These are phyloP conservation scores for Serinus canaria DNA, from an alignment of 2,113 vertebrate genomes.

Conservation along the genomic window DNA sequence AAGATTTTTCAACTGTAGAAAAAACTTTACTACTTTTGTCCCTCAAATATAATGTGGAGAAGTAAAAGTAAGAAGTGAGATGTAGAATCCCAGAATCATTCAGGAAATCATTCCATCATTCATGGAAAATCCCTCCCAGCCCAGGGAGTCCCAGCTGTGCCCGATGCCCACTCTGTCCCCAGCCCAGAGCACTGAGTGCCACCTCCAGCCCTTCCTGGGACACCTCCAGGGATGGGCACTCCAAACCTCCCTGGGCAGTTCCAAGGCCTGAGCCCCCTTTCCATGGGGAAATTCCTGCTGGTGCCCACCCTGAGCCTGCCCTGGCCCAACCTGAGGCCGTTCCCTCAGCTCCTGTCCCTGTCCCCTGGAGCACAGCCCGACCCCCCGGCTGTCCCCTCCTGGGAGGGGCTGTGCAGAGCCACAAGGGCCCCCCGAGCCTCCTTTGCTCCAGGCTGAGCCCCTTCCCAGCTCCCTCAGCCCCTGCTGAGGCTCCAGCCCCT, in stretches of 20 bases:
- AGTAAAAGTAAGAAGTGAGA: not conserved
- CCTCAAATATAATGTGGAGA: not conserved
- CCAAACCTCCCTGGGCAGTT: not conserved
- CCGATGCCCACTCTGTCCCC: accelerated
- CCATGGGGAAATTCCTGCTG: not conserved
- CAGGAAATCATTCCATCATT: not conserved
- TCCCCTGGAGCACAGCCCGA: not conserved
- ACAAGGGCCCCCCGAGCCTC: not conserved
- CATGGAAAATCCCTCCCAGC: not conserved
- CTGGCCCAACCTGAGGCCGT: not conserved
- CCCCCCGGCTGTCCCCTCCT: not conserved
- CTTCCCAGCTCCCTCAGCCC: not conserved
- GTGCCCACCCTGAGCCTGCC: accelerated
- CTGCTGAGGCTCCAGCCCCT: not conserved
- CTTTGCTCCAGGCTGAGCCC: not conserved
- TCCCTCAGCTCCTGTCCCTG: not conserved
- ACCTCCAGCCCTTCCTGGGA: not conserved
- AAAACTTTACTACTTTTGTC: not conserved
- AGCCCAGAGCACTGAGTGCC: not conserved
- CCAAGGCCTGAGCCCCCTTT: not conserved
- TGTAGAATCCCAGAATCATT: not conserved
- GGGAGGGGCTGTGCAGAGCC: not conserved
- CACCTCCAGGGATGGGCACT: not conserved
- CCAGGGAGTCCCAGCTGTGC: not conserved
- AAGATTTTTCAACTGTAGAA: not conserved